Conservation (phyloP, 2,113 vertebrate species). For the cattle (Bos taurus) region ARS-UCD2.0 NC_037338.1:14202501-14203000, state of each 20-base stretch:
- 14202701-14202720: background rate
- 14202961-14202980: background rate
- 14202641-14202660: background rate
- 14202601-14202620: background rate
- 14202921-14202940: background rate
- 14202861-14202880: background rate
- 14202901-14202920: background rate
- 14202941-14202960: background rate
- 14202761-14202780: background rate
- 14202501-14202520: background rate
- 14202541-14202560: background rate
- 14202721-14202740: background rate
- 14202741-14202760: background rate
- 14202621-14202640: background rate
- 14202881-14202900: background rate
- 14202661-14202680: background rate
- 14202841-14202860: background rate
- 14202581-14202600: background rate
- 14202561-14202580: background rate
- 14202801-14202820: background rate
- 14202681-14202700: background rate
- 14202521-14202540: background rate
- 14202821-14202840: background rate
- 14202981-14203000: background rate
- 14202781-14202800: background rate